phyloP scores from a whole-genome alignment of 2,888 invertebrate species.

The Melanotus villosus region DNA sequence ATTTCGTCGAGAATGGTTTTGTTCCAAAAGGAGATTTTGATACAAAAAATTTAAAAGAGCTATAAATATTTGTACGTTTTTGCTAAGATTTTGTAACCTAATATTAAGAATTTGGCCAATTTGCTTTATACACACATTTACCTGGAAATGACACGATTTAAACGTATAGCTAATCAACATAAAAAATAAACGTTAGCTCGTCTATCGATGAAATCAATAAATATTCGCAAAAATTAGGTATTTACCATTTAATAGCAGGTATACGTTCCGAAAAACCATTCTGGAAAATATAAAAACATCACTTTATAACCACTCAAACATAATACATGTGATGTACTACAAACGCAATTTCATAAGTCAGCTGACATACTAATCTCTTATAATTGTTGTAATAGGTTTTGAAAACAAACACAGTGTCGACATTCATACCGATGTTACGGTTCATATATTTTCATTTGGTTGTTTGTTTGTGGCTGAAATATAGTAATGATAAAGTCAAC shows the following conservation, averaged over 20 bases:
- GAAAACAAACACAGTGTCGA: conserved; percentile 30
- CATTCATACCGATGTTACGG: background rate
- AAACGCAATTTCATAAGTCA: conserved; percentile 9
- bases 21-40: too few relatives aligned
- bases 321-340: background rate
- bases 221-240: background rate
- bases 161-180: too few relatives aligned
- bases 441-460: background rate
- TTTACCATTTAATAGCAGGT: conserved; percentile 15
- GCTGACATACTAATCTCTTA: conserved; percentile 27
- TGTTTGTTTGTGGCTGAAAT: background rate
- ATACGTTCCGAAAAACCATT: conserved; percentile 19
- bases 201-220: too few relatives aligned
- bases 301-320: too few relatives aligned
- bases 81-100: too few relatives aligned
- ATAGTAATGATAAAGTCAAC: background rate
- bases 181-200: too few relatives aligned
- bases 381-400: conserved; percentile 31
- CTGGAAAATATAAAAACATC: background rate
- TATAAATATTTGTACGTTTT: too few relatives aligned
- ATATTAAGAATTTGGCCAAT: too few relatives aligned
- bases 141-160: too few relatives aligned
- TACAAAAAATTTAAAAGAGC: too few relatives aligned
- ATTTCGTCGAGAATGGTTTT: too few relatives aligned
- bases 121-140: too few relatives aligned